Percentiles rank a stretch among this genome's conserved stretches.
Evolutionary conservation across 2,888 invertebrate genomes (phyloP).

Genomic region (Leptinotarsa tumamoca): DNA sequence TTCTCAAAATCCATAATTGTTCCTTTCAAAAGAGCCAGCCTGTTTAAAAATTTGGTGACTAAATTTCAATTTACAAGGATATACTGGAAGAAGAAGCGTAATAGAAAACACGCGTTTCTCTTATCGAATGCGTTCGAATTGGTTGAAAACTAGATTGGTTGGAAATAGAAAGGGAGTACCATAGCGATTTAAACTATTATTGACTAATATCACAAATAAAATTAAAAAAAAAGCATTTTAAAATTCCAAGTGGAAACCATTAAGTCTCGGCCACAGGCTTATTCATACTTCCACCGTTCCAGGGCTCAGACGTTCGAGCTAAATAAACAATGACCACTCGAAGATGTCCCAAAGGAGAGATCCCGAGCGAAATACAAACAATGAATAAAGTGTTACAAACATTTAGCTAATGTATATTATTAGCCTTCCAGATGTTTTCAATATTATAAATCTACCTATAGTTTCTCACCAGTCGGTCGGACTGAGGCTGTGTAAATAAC

Average conservation of each 20-base stretch:
- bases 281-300: slow-evolving; percentile 29
- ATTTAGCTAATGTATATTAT: slow-evolving; percentile 55
- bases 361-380: slow-evolving; percentile 54
- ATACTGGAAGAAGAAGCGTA: too few species aligned
- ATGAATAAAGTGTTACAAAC: slow-evolving; percentile 56
- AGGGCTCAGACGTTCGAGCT: slow-evolving; percentile 44
- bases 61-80: too few species aligned
- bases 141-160: too few species aligned
- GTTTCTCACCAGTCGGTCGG: slow-evolving; percentile 24
- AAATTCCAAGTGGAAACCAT: slow-evolving; percentile 25
- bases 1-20: too few species aligned
- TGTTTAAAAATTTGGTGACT: too few species aligned
- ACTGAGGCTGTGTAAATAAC: slow-evolving; percentile 31
- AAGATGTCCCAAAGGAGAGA: slow-evolving; percentile 59
- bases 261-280: slow-evolving; percentile 23
- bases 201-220: background rate
- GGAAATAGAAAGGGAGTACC: too few species aligned
- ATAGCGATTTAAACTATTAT: too few species aligned
- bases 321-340: slow-evolving; percentile 61
- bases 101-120: too few species aligned
- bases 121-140: too few species aligned
- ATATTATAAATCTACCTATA: slow-evolving; percentile 46
- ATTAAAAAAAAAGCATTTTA: background rate
- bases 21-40: too few species aligned
- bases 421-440: slow-evolving; percentile 51